Evolutionary conservation across 2,797 vertebrate species (phyloP), one percentile per base, ranked within the genome.

Genomic region (Euphonia xanthogaster): DNA sequence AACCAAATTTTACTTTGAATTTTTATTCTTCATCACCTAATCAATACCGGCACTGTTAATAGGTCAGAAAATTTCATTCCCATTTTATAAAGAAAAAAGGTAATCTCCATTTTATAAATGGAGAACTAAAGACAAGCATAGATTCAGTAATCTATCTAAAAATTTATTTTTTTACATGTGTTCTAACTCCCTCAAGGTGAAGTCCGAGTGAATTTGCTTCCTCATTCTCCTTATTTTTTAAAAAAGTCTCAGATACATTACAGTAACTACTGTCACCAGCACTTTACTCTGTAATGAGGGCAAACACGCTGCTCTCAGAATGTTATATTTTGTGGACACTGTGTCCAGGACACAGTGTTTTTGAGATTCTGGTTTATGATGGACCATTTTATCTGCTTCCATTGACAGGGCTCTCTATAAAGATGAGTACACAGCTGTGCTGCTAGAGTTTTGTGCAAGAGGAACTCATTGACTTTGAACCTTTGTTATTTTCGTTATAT

Each of bases 381-480:
- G 51, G 31, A 85, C n/a, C 10, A 53, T 58, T 95, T 93, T 63
- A 60, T 85, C 61, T 85, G 60, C 30, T 82, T 89, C 73, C 39
- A 68, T 44, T 96, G 77, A 39, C 55, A 79, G 45, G 35, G 12
- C 19, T 87, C 16, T 89, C 72, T 61, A 3, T 60, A 94, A 90
- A 92, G 45, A 55, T 20, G 33, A 75, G 71, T 21, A 82, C 74
- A 27, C 12, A 65, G 28, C 71, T 94, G 37, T 73, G 67, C 48
- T 85, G 63, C 44, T 82, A 45, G 75, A 89, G n/a, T 63, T 82
- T 72, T 24, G 12, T 63, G 63, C 45, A 89, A 76, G 53, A 79
- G n/a, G 68, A 94, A 33, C 88, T 85, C 27, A 2, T 93, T 96
- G 95, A 96, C 92, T 96, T 94, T 93, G 88, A 96, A 95, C 88